These are phyloP conservation scores for Muscicapa adusta DNA, from an alignment of 2,113 vertebrate species.

Conservation along the genomic window DNA sequence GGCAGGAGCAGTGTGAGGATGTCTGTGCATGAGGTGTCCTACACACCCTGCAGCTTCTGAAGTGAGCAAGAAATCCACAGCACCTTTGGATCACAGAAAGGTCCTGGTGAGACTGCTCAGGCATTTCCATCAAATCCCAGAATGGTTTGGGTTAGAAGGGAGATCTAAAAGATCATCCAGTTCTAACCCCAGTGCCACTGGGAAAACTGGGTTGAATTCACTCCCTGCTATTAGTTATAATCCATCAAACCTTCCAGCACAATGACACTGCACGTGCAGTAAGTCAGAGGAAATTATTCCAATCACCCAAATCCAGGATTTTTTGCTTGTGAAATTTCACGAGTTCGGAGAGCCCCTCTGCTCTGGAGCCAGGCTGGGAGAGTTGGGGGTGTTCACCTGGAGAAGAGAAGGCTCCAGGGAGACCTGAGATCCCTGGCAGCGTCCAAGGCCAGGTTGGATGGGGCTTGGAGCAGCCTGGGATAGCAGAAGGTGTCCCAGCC, in stretches of 20 bases:
- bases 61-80: not conserved
- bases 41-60: not conserved
- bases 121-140: not conserved
- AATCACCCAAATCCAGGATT: not conserved
- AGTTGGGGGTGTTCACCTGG: not conserved
- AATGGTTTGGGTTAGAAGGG: not conserved
- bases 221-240: not conserved
- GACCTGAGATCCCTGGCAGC: not conserved
- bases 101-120: not conserved
- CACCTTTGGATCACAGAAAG: not conserved
- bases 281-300: not conserved
- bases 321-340: not conserved
- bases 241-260: not conserved
- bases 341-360: not conserved
- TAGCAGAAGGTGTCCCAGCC: not conserved
- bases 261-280: fast-evolving
- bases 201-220: not conserved
- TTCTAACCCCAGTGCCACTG: not conserved
- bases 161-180: not conserved
- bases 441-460: not conserved
- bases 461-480: not conserved
- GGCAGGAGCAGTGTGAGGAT: too few species aligned
- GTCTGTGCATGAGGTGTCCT: not conserved
- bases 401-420: not conserved
- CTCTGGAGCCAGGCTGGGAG: not conserved